Conservation (phyloP, 2,113 vertebrate species). For the Takifugu flavidus region DNA sequence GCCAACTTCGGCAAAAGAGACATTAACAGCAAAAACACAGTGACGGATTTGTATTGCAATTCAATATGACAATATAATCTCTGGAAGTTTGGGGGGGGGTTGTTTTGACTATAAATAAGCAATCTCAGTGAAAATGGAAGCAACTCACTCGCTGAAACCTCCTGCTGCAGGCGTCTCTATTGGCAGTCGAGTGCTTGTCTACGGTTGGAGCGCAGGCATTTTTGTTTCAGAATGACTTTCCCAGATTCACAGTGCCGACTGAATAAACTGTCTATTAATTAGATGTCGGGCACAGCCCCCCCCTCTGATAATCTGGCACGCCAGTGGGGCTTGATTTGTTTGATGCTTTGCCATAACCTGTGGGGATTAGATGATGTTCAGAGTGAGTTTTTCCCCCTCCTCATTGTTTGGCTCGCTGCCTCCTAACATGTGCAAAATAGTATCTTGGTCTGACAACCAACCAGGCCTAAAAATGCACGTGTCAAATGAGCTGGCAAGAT, state of each 20-base stretch:
- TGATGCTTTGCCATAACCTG: slow-evolving; percentile 70
- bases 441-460: slow-evolving; percentile 71
- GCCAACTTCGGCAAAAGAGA: slow-evolving; percentile 25
- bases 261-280: slow-evolving; percentile 65
- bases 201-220: slow-evolving; percentile 31
- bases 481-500: slow-evolving; percentile 74
- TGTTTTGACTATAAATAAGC: slow-evolving; percentile 44
- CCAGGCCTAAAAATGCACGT: slow-evolving; percentile 64
- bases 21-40: slow-evolving; percentile 36
- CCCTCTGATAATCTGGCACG: slow-evolving; percentile 55
- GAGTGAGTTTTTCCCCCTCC: slow-evolving; percentile 50
- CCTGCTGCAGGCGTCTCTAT: slow-evolving; percentile 33
- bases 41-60: slow-evolving; percentile 30
- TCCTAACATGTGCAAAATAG: slow-evolving; percentile 71
- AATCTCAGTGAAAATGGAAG: slow-evolving; percentile 33
- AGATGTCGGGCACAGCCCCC: slow-evolving; percentile 52
- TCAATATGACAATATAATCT: slow-evolving; percentile 17
- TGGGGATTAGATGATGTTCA: slow-evolving; percentile 67
- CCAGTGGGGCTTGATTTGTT: slow-evolving; percentile 62
- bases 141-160: slow-evolving; percentile 33
- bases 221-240: slow-evolving; percentile 54
- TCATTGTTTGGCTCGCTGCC: slow-evolving; percentile 57
- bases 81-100: slow-evolving; percentile 5
- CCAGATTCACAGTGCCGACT: slow-evolving; percentile 39
- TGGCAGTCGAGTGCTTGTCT: slow-evolving; percentile 39